These are phyloP conservation scores for Cosmorhoe ocellata DNA, from an alignment of 2,888 invertebrate species.

Conservation along the genomic window DNA sequence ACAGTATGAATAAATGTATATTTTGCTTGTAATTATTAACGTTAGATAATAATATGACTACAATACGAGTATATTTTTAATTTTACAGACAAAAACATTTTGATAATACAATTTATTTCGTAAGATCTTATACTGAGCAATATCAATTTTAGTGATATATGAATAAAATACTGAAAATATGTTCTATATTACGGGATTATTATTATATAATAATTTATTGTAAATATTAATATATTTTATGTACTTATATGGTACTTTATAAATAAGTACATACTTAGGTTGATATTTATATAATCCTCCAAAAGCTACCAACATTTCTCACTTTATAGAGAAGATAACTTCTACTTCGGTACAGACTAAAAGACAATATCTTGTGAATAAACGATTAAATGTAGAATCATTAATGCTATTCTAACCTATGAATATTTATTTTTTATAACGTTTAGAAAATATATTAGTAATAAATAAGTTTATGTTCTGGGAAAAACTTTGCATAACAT, in stretches of 20 bases:
- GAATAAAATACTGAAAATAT: constrained; percentile 19
- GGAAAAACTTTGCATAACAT: too few relatives aligned
- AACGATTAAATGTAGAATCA: too few relatives aligned
- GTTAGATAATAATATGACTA: constrained; percentile 44
- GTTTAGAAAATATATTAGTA: too few relatives aligned
- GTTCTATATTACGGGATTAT: too few relatives aligned
- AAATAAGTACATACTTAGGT: too few relatives aligned
- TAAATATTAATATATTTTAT: constrained; percentile 6
- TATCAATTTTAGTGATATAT: constrained; percentile 32
- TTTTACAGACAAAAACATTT: constrained; percentile 40
- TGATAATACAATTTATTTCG: constrained; percentile 37
- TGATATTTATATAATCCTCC: too few relatives aligned
- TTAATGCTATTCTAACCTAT: too few relatives aligned
- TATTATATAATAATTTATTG: constrained; percentile 9
- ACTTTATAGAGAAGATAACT: too few relatives aligned
- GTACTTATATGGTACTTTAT: not conserved
- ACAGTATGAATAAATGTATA: constrained; percentile 48
- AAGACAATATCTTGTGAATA: too few relatives aligned
- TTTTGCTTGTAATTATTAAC: constrained; percentile 45
- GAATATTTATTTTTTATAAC: too few relatives aligned
- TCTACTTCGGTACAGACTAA: too few relatives aligned
- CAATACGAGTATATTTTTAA: constrained; percentile 35
- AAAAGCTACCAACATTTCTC: not conserved
- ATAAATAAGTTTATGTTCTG: too few relatives aligned
- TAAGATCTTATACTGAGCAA: constrained; percentile 48